phyloP scores from a whole-genome alignment of 2,113 vertebrate species.

The Pseudopodoces humilis region DNA sequence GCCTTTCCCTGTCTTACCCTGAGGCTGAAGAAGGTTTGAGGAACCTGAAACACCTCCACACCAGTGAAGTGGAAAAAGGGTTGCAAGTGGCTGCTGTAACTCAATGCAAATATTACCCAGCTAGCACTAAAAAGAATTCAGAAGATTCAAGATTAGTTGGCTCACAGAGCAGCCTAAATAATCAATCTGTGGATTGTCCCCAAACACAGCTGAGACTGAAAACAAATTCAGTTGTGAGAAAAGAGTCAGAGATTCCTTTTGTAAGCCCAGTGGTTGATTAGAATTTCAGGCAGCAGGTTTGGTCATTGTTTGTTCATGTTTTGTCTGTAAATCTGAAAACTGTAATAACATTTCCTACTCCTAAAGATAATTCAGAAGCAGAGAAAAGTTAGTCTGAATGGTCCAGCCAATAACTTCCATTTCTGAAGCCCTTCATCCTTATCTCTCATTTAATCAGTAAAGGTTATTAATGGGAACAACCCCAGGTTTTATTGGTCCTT shows the following conservation, averaged over 20 bases:
- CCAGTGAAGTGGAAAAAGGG: neutral
- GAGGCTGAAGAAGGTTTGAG: neutral
- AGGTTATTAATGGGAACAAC: neutral
- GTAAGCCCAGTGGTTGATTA: neutral
- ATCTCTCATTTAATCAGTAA: neutral
- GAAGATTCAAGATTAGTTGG: neutral
- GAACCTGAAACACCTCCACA: neutral
- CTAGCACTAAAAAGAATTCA: neutral
- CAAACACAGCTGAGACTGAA: neutral
- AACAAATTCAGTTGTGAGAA: neutral
- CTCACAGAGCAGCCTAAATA: neutral
- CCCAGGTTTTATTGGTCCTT: neutral
- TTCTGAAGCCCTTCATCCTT: neutral
- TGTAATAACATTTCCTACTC: neutral
- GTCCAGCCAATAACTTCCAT: neutral
- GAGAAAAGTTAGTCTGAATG: neutral
- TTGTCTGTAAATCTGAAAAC: slow-evolving; percentile 35
- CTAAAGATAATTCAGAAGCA: neutral
- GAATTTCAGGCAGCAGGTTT: neutral
- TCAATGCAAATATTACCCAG: neutral
- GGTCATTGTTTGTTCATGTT: neutral
- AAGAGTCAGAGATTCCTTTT: neutral
- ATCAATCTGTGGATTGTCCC: neutral
- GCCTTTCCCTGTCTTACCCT: neutral
- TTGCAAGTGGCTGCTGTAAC: neutral